These are phyloP conservation scores for Lydus trimaculatus DNA, from an alignment of 2,888 invertebrate genomes.

Conservation along the genomic window DNA sequence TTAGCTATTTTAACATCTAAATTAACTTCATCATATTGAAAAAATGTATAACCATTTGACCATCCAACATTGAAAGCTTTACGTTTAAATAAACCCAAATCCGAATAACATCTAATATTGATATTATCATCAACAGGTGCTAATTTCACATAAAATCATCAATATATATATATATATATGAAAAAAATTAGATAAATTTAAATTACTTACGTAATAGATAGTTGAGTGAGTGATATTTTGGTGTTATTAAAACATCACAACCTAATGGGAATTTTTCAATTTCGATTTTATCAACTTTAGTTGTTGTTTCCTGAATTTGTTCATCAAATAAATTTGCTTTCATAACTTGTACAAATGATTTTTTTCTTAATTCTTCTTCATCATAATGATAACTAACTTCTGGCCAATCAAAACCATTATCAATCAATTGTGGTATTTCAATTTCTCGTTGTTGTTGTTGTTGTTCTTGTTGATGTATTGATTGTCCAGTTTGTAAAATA, in stretches of 20 bases:
- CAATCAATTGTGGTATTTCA: not conserved
- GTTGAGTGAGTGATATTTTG: conserved; percentile 12
- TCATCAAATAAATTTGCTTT: not conserved
- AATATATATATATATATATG: too few relatives aligned
- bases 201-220: conserved; percentile 18
- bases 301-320: not conserved
- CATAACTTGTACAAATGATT: not conserved
- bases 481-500: not conserved
- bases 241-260: conserved; percentile 14
- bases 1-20: not conserved
- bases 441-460: not conserved
- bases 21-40: conserved; percentile 9
- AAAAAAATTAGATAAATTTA: not conserved
- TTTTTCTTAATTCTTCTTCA: conserved; percentile 11
- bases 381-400: conserved; percentile 8
- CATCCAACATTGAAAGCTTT: conserved; percentile 78
- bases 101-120: conserved; percentile 58
- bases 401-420: not conserved
- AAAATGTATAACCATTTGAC: conserved; percentile 69
- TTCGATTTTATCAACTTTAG: not conserved
- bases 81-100: conserved; percentile 68
- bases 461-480: not conserved
- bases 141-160: too few relatives aligned
- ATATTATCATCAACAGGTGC: conserved; percentile 10
- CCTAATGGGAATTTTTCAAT: not conserved